Evolutionary conservation across 2,797 vertebrate species (phyloP), one percentile per base, ranked within the genome.

Genomic region (Sternarchorhynchus goeldii): DNA sequence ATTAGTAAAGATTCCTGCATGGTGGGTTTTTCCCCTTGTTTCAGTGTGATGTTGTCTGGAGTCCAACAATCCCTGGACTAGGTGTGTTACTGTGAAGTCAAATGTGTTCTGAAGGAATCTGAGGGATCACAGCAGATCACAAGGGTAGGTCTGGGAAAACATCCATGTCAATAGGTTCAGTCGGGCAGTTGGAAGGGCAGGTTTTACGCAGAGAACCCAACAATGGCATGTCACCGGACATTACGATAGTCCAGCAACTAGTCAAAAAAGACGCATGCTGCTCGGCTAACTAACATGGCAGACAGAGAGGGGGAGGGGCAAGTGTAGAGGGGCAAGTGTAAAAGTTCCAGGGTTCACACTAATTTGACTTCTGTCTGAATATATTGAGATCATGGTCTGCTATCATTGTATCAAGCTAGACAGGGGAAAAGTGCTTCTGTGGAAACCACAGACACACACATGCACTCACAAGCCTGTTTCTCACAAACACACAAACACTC

Each of bases 311-410:
- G 36, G 53, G 45, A 34, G 32, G 41, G 71, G 20, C 6, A 20
- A 55, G 14, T 20, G 18, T 31, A 53, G 73, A 65, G 34, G 31
- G 69, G 63, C 77, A 70, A 83, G 73, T 63, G 55, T 59, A 69
- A 25, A 25, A 77, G 65, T 78, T 79, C 66, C 79, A 72, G 75
- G 41, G 75, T 75, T 84, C 36, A 55, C 53, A 78, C 64, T 84
- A 82, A 85, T 79, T 80, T 41, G 62, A 81, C 79, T 84, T 76
- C 72, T 75, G 79, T 72, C 75, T 73, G 67, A 76, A 81, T 83
- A 66, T 75, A 76, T 76, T 58, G 56, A 58, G 77, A n/a, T 72
- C 65, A 36, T 41, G 3, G 76, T 70, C 45, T 75, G 68, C 57
- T 80, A 71, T 78, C 80, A 67, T 68, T 63, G 55, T 59, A 69